Base-by-base conservation (phyloP, 2,113 vertebrate genomes). In the Pitta sordida region DNA sequence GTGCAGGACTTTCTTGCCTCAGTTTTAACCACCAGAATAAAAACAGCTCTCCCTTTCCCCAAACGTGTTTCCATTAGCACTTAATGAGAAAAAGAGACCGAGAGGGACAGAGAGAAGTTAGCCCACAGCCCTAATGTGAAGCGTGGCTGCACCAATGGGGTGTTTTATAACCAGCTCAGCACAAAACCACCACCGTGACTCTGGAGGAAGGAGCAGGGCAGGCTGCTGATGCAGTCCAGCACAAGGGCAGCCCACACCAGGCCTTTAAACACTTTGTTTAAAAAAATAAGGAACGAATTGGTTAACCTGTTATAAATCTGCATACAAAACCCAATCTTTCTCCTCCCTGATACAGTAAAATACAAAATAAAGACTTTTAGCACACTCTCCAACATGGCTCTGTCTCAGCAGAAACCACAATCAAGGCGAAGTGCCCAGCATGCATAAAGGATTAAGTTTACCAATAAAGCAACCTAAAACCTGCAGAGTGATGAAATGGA, bases 71-170 rank as follows among this genome's bases (percentile, higher is more conserved):
- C 53, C 44, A 22, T 20, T 7, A 43, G 55, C 17, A 41, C 32
- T 58, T 46, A 21, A 18, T 14, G 7, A 51, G 49, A 51, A 8
- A 51, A 27, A 39, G 3, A 4, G 8, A 26, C 39, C n/a, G 1
- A 8, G 10, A 26, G 30, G 18, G 29, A 23, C 21, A 18, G 15
- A 43, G 13, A 56, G 27, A 44, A 17, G 4, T 23, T 13, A 27
- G 14, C 18, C 63, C 15, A 13, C 6, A 58, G 55, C 46, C 48
- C 44, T 24, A 23, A 9, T 3, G 15, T 5, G 16, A 70, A 62
- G 43, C 0, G 13, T 0, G 0, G 21, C 49, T 11, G 5, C 6
- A 7, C 1, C 11, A 11, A 58, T 3, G 6, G 48, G 26, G 34
- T 10, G 46, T 73, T 63, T 63, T 22, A 49, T 21, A 68, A 44